Conservation (phyloP, 2,113 vertebrate genomes). For the Thermophis baileyi region DNA sequence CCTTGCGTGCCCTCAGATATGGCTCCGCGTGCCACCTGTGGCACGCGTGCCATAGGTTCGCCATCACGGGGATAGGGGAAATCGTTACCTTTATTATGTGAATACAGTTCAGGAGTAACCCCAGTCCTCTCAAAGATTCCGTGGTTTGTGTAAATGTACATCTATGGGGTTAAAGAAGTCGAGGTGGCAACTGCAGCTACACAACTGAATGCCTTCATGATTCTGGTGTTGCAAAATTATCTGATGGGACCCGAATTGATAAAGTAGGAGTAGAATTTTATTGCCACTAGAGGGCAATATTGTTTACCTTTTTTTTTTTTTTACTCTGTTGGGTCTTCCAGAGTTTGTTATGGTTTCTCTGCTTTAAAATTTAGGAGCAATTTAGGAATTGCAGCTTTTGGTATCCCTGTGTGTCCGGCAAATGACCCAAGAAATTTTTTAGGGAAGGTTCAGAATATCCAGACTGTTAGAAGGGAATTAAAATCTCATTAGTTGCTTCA, state of each 20-base stretch:
- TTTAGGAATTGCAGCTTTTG: too few species aligned
- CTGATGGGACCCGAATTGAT: background rate
- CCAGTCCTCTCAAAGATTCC: too few species aligned
- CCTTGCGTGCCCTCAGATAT: too few species aligned
- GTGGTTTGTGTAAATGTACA: background rate
- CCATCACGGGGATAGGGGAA: too few species aligned
- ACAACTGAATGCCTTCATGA: background rate
- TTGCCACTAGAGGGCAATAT: slow-evolving; percentile 55
- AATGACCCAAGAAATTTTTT: too few species aligned
- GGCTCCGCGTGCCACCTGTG: too few species aligned
- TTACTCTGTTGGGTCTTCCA: fast-evolving
- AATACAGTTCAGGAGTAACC: background rate
- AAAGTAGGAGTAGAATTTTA: background rate
- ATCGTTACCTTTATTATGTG: background rate
- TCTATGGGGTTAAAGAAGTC: background rate
- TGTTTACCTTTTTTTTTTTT: background rate
- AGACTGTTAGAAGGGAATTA: background rate
- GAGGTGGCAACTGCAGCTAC: background rate
- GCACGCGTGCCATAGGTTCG: too few species aligned
- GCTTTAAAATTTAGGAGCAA: background rate
- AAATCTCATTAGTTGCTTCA: background rate
- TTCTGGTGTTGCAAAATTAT: background rate
- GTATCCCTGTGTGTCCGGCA: background rate
- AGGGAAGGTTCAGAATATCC: background rate
- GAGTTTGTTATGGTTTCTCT: background rate